These are phyloP conservation scores for Chrysotoxum bicinctum DNA, from an alignment of 2,888 invertebrate genomes.

Conservation along the genomic window DNA sequence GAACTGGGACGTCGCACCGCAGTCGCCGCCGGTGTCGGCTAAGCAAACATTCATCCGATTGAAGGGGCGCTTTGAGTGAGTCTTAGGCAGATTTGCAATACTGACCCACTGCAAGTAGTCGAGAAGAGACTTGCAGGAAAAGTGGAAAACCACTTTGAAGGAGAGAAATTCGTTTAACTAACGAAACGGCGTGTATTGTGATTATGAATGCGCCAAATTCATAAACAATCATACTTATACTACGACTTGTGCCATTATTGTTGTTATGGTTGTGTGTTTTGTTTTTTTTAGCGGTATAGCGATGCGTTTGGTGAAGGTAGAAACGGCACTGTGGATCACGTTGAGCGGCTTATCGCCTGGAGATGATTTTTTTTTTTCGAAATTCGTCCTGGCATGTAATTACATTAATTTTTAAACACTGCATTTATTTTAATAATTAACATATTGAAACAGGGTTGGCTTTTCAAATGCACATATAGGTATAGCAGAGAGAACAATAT, in stretches of 20 bases:
- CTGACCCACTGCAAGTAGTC: constrained; percentile 64
- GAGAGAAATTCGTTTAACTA: constrained; percentile 17
- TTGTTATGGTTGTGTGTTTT: constrained; percentile 30
- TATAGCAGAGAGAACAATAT: constrained; percentile 30
- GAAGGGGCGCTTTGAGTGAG: constrained; percentile 30
- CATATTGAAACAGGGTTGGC: constrained; percentile 40
- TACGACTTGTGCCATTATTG: constrained; percentile 48
- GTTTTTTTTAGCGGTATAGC: constrained; percentile 42
- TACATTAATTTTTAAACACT: constrained; percentile 74
- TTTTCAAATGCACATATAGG: constrained; percentile 46
- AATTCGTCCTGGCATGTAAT: constrained; percentile 72
- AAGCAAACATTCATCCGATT: constrained; percentile 57
- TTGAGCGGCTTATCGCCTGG: constrained; percentile 59
- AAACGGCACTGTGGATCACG: constrained; percentile 2
- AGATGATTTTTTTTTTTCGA: constrained; percentile 64
- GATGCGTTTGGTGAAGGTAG: constrained; percentile 5
- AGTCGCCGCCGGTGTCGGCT: constrained; percentile 25
- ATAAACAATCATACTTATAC: neutral
- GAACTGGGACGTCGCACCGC: constrained; percentile 48
- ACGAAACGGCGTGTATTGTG: constrained; percentile 22
- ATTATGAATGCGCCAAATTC: constrained; percentile 46
- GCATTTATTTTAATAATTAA: constrained; percentile 74
- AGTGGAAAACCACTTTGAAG: constrained; percentile 14
- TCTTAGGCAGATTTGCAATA: constrained; percentile 53
- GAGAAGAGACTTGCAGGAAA: neutral